Evolutionary conservation across 2,113 vertebrate genomes (phyloP).

Genomic region (Coptodon rendalli): DNA sequence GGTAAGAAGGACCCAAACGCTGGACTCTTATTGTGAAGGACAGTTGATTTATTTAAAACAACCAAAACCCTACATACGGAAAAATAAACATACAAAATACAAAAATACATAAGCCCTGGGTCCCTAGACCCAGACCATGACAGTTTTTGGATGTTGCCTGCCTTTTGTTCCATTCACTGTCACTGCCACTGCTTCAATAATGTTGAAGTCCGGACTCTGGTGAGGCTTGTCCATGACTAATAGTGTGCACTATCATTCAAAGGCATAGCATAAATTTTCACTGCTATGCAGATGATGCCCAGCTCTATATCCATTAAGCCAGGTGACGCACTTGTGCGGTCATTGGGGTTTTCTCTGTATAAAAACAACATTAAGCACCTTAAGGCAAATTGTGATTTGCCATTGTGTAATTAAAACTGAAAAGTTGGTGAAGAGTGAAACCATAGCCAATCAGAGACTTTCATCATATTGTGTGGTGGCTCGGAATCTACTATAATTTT

Average conservation of each 20-base stretch:
- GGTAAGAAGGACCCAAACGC: not conserved
- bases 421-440: not conserved
- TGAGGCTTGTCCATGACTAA: not conserved
- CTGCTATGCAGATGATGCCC: not conserved
- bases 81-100: not conserved
- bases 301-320: not conserved
- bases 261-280: not conserved
- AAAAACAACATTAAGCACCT: not conserved
- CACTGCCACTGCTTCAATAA: not conserved
- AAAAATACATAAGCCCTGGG: not conserved
- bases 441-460: not conserved
- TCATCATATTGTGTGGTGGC: not conserved
- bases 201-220: not conserved
- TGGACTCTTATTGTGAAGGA: not conserved
- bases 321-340: accelerated
- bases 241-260: not conserved
- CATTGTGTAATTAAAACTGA: not conserved
- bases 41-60: not conserved
- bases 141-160: not conserved
- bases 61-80: not conserved
- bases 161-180: not conserved
- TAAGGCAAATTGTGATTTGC: accelerated
- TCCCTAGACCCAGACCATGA: not conserved
- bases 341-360: accelerated
- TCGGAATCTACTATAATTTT: not conserved